Conservation (phyloP, 1,140 invertebrate species). For the Medauroidea extradentata region DNA sequence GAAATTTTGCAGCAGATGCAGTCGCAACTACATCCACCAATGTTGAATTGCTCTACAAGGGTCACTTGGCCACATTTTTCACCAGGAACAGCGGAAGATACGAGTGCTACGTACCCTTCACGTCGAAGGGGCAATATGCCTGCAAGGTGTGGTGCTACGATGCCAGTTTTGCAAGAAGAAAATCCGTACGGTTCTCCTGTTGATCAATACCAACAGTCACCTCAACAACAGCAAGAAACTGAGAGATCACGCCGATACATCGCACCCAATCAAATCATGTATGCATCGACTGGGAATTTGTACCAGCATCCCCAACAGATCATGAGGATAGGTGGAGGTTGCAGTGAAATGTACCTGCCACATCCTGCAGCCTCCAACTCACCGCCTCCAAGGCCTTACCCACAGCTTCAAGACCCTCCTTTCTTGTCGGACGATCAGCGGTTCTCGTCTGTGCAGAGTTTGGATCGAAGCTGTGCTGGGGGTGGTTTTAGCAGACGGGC, state of each 20-base stretch:
- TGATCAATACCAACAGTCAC: too few species aligned
- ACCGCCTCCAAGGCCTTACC: conserved; percentile 1
- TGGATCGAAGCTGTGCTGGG: background rate
- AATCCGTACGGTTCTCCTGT: background rate
- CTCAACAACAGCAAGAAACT: too few species aligned
- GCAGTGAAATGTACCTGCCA: background rate
- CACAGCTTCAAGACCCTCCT: background rate
- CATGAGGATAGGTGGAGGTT: conserved; percentile 6
- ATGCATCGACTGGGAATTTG: conserved; percentile 9
- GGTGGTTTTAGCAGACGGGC: background rate
- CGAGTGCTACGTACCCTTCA: too few species aligned
- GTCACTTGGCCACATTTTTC: conserved; percentile 4
- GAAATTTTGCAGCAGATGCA: conserved; percentile 61
- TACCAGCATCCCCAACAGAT: conserved; percentile 4
- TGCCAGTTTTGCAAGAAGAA: background rate
- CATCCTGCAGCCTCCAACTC: conserved; percentile 3
- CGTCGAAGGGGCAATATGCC: background rate
- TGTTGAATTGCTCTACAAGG: background rate
- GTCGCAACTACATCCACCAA: conserved; percentile 9
- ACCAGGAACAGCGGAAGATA: too few species aligned
- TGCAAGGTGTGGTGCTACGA: background rate
- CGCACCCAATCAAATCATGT: conserved; percentile 2
- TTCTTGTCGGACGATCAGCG: background rate
- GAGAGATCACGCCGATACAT: background rate
- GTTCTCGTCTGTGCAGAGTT: background rate